Conservation (phyloP, 2,113 vertebrate species). For the Thunnus maccoyii region DNA sequence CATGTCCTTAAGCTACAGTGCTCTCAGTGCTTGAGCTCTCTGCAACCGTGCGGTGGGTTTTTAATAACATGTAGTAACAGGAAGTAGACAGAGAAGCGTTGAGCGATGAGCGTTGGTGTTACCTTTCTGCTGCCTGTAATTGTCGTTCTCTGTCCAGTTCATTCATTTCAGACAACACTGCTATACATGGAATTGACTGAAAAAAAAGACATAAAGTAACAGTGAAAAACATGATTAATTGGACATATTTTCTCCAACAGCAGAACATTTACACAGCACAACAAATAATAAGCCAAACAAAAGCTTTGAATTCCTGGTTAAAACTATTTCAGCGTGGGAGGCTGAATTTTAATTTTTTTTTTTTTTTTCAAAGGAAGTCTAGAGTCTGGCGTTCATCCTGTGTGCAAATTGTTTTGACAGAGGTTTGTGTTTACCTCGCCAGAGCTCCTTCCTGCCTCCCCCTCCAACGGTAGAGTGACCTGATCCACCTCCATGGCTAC, state of each 20-base stretch:
- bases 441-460: slow-evolving; percentile 78
- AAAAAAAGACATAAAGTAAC: slow-evolving; percentile 28
- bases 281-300: slow-evolving; percentile 34
- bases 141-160: slow-evolving; percentile 74
- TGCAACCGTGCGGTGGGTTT: neutral
- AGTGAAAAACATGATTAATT: slow-evolving; percentile 26
- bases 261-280: slow-evolving; percentile 11
- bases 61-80: neutral
- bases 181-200: slow-evolving; percentile 81
- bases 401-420: slow-evolving; percentile 71
- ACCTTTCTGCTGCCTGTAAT: slow-evolving; percentile 69
- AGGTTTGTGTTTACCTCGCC: slow-evolving; percentile 82
- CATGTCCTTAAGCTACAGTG: too few relatives aligned
- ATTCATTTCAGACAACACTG: slow-evolving; percentile 78
- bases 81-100: too few relatives aligned
- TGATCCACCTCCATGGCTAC: slow-evolving; percentile 85
- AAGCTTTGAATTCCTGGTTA: slow-evolving; percentile 40
- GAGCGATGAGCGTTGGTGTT: neutral
- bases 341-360: slow-evolving; percentile 31
- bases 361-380: slow-evolving; percentile 69
- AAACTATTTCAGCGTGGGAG: slow-evolving; percentile 44
- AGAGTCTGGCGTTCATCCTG: slow-evolving; percentile 81
- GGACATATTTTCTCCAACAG: slow-evolving; percentile 7
- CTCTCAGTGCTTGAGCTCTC: too few relatives aligned
- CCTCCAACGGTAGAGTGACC: slow-evolving; percentile 73